phyloP scores from a whole-genome alignment of 2,113 vertebrate species.

The Scortum barcoo region DNA sequence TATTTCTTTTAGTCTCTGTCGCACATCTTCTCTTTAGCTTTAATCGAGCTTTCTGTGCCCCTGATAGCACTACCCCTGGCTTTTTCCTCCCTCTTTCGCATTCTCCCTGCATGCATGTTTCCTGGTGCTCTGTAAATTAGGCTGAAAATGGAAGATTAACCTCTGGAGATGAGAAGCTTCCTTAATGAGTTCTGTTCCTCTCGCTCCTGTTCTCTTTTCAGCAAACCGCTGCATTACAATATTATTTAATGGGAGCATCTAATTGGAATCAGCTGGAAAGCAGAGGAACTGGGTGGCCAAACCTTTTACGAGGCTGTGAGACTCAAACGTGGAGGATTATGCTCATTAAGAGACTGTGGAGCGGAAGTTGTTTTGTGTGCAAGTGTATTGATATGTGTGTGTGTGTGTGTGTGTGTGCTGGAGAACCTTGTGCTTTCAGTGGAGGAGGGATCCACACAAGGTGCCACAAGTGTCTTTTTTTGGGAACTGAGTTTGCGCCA shows the following conservation, averaged over 20 bases:
- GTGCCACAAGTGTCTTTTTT: constrained; percentile 3
- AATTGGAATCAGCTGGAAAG: constrained; percentile 78
- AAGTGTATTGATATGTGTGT: neutral
- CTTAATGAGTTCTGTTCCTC: constrained; percentile 58
- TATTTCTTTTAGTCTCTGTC: constrained; percentile 13
- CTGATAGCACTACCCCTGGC: neutral
- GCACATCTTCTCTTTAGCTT: constrained; percentile 8
- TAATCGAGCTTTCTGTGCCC: constrained; percentile 25
- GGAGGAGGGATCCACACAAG: neutral
- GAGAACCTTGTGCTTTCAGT: constrained; percentile 7
- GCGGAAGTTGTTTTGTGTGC: constrained; percentile 33
- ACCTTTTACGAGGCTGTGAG: constrained; percentile 51
- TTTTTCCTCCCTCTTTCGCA: constrained; percentile 44
- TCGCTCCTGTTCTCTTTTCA: constrained; percentile 50
- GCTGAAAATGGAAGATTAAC: constrained; percentile 78
- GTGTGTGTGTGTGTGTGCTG: constrained; percentile 5
- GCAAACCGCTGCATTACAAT: constrained; percentile 56
- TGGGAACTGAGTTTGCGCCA: neutral
- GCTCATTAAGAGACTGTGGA: constrained; percentile 63
- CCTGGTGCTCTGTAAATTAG: constrained; percentile 74
- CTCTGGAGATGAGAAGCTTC: constrained; percentile 67
- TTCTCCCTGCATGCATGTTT: constrained; percentile 61
- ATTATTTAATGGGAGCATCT: constrained; percentile 71
- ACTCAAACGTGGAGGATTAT: constrained; percentile 67
- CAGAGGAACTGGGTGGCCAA: constrained; percentile 54